Evolutionary conservation across 1,140 invertebrate species (phyloP).

Genomic region (Epicauta chinensis): DNA sequence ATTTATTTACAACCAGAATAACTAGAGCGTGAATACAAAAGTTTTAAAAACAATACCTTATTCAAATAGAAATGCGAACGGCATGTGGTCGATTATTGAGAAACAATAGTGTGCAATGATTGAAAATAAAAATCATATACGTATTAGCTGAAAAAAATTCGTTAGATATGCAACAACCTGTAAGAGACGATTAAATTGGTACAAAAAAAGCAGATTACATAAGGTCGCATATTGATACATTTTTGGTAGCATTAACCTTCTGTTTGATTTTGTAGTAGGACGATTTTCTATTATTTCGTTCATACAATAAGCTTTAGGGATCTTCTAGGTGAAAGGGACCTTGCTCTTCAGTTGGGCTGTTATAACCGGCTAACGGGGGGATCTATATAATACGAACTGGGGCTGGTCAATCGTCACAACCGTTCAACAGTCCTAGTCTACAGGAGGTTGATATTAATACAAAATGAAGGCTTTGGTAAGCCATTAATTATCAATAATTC

Average conservation of each 20-base stretch:
- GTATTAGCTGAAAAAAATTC: constrained; percentile 3
- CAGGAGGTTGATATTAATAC: constrained; percentile 33
- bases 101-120: too few relatives aligned
- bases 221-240: not conserved
- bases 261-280: not conserved
- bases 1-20: too few relatives aligned
- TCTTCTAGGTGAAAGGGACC: constrained; percentile 38
- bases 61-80: too few relatives aligned
- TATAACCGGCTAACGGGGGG: constrained; percentile 23
- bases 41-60: too few relatives aligned
- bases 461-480: constrained; percentile 40
- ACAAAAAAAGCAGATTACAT: constrained; percentile 1
- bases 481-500: constrained; percentile 10
- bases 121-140: not conserved
- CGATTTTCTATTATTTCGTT: not conserved
- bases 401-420: constrained; percentile 26
- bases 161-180: constrained; percentile 1
- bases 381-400: constrained; percentile 35
- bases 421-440: constrained; percentile 39
- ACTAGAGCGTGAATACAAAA: too few relatives aligned
- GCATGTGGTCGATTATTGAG: too few relatives aligned
- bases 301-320: constrained; percentile 3
- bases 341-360: constrained; percentile 37
- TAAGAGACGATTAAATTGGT: not conserved
- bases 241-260: not conserved